Evolutionary conservation across 2,888 invertebrate genomes (phyloP).

Genomic region (Cantharis flavilabris): DNA sequence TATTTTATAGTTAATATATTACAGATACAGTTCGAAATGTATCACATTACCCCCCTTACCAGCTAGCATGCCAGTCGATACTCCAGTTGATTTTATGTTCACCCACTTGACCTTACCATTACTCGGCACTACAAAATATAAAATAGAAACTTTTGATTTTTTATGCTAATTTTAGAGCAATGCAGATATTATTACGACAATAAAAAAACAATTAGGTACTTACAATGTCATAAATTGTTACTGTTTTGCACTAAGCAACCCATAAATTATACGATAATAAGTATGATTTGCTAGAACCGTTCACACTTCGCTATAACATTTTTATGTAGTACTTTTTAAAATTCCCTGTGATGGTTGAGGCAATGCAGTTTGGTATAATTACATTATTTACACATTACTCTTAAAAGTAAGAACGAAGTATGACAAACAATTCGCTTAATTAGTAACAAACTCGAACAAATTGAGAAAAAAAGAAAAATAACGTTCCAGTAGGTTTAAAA

Average conservation of each 20-base stretch:
- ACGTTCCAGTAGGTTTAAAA: neutral
- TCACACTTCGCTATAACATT: neutral
- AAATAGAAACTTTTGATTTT: neutral
- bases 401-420: neutral
- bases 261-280: neutral
- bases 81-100: too few species aligned
- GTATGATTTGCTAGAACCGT: neutral
- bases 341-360: neutral
- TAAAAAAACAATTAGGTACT: neutral
- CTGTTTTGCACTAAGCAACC: neutral
- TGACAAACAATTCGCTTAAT: neutral
- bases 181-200: neutral
- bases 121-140: neutral
- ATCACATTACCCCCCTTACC: neutral
- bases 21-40: neutral
- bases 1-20: neutral
- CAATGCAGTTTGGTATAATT: neutral
- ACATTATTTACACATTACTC: neutral
- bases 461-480: neutral
- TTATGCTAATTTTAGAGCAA: neutral
- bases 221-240: neutral
- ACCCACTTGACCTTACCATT: too few species aligned
- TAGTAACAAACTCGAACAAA: neutral
- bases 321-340: neutral
- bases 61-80: neutral